Base-by-base conservation (phyloP, 2,113 vertebrate species). In the Pedionomus torquatus region DNA sequence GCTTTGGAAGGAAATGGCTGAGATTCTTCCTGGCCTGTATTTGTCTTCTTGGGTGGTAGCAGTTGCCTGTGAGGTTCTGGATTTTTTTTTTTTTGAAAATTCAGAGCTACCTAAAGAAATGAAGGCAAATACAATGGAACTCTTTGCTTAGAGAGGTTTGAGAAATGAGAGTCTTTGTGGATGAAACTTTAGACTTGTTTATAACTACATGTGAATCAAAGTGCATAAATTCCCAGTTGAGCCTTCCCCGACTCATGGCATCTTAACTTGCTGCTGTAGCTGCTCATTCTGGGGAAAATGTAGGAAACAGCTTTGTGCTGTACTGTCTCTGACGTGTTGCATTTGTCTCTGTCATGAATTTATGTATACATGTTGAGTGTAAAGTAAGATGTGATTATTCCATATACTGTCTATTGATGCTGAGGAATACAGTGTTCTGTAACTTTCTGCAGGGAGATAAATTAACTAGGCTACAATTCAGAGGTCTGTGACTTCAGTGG, bases 401-500 rank as follows among this genome's bases (percentile, higher is more conserved):
- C 19, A 26, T 87, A 6, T 17, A 9, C 31, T 43, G 43, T 24
- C 28, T 70, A 4, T 18, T 82, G 51, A 30, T 63, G 18, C 65
- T 44, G 77, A 70, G 48, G 57, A 82, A 41, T 75, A 11, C 48
- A 21, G 19, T 11, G 3, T 39, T 72, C 35, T 61, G 7, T 39
- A 46, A 5, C 19, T 54, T 17, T 33, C 49, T 75, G 41, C 19
- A 63, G 57, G 69, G 52, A 76, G 37, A 17, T 49, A 19, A 61
- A 51, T 78, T 57, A 76, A 77, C 25, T 30, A 39, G 17, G 49
- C 14, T 82, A 4, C 31, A 51, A 1, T 4, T n/a, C 17, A 65
- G 57, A 69, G 9, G 5, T 58, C 63, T 3, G 0, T 35, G 37
- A 23, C 3, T 16, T 89, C 25, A 28, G 17, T 0, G 6, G 41